Evolutionary conservation across 2,888 invertebrate genomes (phyloP), one percentile per base, ranked within the genome.

Genomic region (Diplolepis rosae): DNA sequence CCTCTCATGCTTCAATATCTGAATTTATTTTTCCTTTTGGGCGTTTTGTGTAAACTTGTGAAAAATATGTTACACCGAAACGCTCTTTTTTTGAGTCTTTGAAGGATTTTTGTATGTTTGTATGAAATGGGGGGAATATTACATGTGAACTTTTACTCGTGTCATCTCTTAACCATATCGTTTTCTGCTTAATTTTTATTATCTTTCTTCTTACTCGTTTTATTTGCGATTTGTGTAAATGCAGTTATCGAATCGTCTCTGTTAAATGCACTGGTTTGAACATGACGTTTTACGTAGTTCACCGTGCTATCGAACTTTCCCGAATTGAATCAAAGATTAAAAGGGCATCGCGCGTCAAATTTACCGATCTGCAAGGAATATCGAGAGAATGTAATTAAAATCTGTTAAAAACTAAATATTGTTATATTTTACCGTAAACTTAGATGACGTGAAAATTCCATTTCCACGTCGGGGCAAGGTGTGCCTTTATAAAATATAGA

Each of bases 401-500:
- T 54, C 54, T 54, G 30, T 30, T 54, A 54, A 54, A 54, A 54
- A 54, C 22, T 54, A 54, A 54, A 54, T 30, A 39, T 54, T n/a
- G n/a, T 27, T 28, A 27, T 28, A 52, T 52, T n/a, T 52, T 2
- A 51, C 50, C 50, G 50, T 50, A 50, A 50, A 50, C 24, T 24
- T 50, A 24, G 50, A 68, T 54, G 74, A 71, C 78, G 80, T 73
- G 80, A 78, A 80, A 80, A 80, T 77, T 76, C 70, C 69, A 79
- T 81, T 77, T 70, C 69, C 77, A 52, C 79, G 76, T 74, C 72
- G 78, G 76, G 83, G 84, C 85, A 87, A 85, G 84, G 77, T 83
- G 79, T 79, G 82, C 81, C 82, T 68, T 71, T 85, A 85, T 84
- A 85, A 87, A 85, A 85, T 82, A 78, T 82, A 84, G 77, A 80